phyloP scores from a whole-genome alignment of 2,113 vertebrate genomes.

The Anhinga rufa region DNA sequence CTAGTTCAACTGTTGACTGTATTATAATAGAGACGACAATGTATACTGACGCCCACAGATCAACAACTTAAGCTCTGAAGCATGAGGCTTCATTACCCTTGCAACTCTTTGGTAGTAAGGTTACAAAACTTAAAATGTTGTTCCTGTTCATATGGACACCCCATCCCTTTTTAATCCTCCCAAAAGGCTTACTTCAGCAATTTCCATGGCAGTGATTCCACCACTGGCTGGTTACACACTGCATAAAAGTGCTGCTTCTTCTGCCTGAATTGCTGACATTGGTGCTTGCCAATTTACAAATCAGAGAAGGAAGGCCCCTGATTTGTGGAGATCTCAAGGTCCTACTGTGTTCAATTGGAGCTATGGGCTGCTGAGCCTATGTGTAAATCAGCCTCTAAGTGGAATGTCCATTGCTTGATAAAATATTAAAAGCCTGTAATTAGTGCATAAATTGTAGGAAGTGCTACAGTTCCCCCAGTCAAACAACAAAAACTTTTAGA shows the following conservation, averaged over 20 bases:
- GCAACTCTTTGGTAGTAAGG: not conserved
- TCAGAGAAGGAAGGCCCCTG: not conserved
- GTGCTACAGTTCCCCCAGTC: not conserved
- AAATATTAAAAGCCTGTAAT: conserved; percentile 45
- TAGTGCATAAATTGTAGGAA: not conserved
- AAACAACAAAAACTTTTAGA: not conserved
- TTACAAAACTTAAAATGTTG: not conserved
- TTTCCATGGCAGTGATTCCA: not conserved
- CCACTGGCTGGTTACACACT: not conserved
- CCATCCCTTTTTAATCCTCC: not conserved
- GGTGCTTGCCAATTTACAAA: not conserved
- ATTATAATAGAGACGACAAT: not conserved
- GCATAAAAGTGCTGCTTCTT: not conserved
- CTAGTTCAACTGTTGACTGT: not conserved
- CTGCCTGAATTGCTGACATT: not conserved
- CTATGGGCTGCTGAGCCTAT: not conserved
- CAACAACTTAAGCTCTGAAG: not conserved
- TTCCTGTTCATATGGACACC: not conserved
- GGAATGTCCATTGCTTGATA: not conserved
- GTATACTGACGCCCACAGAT: not conserved
- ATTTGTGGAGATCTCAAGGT: not conserved
- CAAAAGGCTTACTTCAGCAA: not conserved
- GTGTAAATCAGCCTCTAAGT: not conserved
- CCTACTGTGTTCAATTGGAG: not conserved
- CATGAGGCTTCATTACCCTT: not conserved